Percentiles rank a stretch among this genome's conserved stretches.
Conservation (phyloP, 2,888 invertebrate species). For the Tortricodes alternella region DNA sequence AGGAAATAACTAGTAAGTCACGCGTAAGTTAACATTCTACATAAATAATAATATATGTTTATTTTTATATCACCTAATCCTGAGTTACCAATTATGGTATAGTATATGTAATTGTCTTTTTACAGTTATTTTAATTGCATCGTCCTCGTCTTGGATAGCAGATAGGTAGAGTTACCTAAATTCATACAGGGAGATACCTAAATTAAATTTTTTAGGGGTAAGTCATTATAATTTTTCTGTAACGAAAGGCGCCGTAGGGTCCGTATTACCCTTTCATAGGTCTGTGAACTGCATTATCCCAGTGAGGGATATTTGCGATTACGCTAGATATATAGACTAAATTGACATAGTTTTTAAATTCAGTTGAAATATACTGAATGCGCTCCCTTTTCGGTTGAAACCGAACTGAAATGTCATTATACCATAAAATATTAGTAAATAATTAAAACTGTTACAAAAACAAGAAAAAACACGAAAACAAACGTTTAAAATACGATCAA, state of each 20-base stretch:
- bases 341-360: background rate
- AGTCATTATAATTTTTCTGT: conserved; percentile 18
- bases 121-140: conserved; percentile 23
- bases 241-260: conserved; percentile 4
- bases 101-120: conserved; percentile 21
- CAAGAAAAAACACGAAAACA: too few relatives aligned
- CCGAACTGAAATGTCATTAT: background rate
- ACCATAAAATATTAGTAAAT: background rate
- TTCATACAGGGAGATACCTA: conserved; percentile 7
- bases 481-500: too few relatives aligned
- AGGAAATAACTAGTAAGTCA: conserved; percentile 11
- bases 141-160: conserved; percentile 24
- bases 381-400: conserved; percentile 5
- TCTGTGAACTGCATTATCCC: conserved; percentile 17
- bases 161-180: conserved; percentile 27
- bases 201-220: conserved; percentile 27
- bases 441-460: background rate
- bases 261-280: background rate
- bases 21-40: conserved; percentile 18
- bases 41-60: conserved; percentile 5
- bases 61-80: conserved; percentile 7
- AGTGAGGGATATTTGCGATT: conserved; percentile 13
- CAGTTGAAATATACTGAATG: conserved; percentile 11
- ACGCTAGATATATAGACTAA: background rate
- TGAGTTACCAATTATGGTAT: background rate